Evolutionary conservation across 2,888 invertebrate species (phyloP).

Genomic region (Lycia hirtaria): DNA sequence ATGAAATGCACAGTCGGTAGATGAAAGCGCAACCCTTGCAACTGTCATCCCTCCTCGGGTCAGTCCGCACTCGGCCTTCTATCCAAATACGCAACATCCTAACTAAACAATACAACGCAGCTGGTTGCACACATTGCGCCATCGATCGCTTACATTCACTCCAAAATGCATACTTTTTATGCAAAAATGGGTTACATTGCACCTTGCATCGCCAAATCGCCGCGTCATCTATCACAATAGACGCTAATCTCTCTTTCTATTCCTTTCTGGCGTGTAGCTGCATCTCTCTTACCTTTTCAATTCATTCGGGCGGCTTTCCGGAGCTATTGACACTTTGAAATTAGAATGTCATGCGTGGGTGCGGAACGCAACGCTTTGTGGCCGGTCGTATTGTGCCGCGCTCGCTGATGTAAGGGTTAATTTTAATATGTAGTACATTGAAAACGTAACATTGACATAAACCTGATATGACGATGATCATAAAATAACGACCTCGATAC

Average conservation of each 20-base stretch:
- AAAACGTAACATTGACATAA: slow-evolving; percentile 14
- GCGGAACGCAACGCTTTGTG: slow-evolving; percentile 75
- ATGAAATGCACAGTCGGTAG: slow-evolving; percentile 53
- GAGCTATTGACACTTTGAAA: slow-evolving; percentile 77
- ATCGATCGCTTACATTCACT: slow-evolving; percentile 66
- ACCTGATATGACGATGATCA: slow-evolving; percentile 8
- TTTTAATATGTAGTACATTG: slow-evolving; percentile 31
- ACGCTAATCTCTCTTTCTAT: slow-evolving; percentile 64
- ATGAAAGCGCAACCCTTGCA: slow-evolving; percentile 70
- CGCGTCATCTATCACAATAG: slow-evolving; percentile 71
- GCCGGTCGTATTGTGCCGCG: slow-evolving; percentile 56
- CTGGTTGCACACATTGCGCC: slow-evolving; percentile 75
- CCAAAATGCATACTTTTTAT: slow-evolving; percentile 66
- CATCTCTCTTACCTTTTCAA: slow-evolving; percentile 67
- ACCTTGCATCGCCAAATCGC: slow-evolving; percentile 74
- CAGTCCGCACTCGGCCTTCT: slow-evolving; percentile 56
- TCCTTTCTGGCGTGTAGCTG: slow-evolving; percentile 52
- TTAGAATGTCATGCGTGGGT: slow-evolving; percentile 81
- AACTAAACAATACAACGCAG: slow-evolving; percentile 77
- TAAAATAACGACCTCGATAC: not conserved
- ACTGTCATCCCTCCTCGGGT: slow-evolving; percentile 50
- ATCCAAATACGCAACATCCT: slow-evolving; percentile 67
- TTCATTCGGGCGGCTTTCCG: slow-evolving; percentile 66
- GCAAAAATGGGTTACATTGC: slow-evolving; percentile 80
- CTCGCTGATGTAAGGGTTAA: slow-evolving; percentile 61